Percentiles rank a stretch among this genome's conserved stretches.
These are phyloP conservation scores for Sycophila texana DNA, from an alignment of 2,888 invertebrate species.

Conservation along the genomic window DNA sequence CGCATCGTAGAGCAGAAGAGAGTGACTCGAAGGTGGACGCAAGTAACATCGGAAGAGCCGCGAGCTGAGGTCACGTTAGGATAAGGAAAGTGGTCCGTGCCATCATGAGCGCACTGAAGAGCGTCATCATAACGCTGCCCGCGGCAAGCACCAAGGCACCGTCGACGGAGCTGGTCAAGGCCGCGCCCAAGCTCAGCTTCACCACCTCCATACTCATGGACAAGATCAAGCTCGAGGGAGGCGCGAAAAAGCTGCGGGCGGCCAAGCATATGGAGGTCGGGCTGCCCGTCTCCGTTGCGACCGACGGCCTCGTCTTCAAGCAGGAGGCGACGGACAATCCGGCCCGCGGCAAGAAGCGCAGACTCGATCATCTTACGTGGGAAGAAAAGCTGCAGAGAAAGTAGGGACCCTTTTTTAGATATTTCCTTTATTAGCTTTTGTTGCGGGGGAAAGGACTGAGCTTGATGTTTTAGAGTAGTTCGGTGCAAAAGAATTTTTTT, in stretches of 20 bases:
- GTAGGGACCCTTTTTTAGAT: slow-evolving; percentile 78
- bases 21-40: background rate
- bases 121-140: slow-evolving; percentile 71
- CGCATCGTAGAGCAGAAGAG: background rate
- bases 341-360: slow-evolving; percentile 79
- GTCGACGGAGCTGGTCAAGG: slow-evolving; percentile 55
- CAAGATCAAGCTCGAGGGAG: slow-evolving; percentile 61
- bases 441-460: background rate
- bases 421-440: background rate
- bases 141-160: slow-evolving; percentile 47
- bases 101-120: slow-evolving; percentile 69
- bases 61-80: background rate
- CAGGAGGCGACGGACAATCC: slow-evolving; percentile 15
- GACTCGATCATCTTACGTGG: slow-evolving; percentile 89
- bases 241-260: slow-evolving; percentile 6
- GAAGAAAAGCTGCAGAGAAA: slow-evolving; percentile 92
- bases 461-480: too few species aligned
- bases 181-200: slow-evolving; percentile 64
- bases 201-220: slow-evolving; percentile 65
- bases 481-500: too few species aligned
- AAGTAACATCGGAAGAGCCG: too few species aligned
- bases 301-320: slow-evolving; percentile 46
- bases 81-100: background rate
- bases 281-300: background rate
- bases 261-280: slow-evolving; percentile 42